These are phyloP conservation scores for Lepidurus arcticus DNA, from an alignment of 1,140 invertebrate species.

Conservation along the genomic window DNA sequence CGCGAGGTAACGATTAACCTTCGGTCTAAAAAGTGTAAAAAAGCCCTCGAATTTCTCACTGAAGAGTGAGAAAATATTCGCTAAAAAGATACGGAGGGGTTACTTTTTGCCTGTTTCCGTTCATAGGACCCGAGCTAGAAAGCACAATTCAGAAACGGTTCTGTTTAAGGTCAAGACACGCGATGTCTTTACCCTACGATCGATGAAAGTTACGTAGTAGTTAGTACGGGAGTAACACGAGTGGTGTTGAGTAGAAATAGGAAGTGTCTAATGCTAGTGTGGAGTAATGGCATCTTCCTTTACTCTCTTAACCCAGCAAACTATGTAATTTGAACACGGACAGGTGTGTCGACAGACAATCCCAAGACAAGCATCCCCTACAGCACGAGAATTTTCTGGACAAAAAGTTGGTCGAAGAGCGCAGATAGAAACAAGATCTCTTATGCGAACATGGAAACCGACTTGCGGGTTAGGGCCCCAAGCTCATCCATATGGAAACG, in stretches of 20 bases:
- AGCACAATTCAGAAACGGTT: neutral
- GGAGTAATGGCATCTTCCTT: neutral
- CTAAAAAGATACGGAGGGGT: too few relatives aligned
- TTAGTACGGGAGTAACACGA: neutral
- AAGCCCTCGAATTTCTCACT: too few relatives aligned
- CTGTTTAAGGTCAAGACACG: neutral
- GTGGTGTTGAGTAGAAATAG: neutral
- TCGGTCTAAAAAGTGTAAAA: too few relatives aligned
- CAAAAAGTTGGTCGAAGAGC: neutral
- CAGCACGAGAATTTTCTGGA: too few relatives aligned
- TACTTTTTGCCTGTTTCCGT: too few relatives aligned
- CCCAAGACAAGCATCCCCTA: too few relatives aligned
- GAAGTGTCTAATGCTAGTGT: neutral
- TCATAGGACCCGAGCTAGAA: too few relatives aligned
- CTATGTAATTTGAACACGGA: neutral
- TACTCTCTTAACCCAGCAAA: neutral
- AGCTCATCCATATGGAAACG: constrained; percentile 10
- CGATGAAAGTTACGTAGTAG: neutral
- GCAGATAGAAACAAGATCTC: neutral
- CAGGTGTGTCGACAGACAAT: neutral
- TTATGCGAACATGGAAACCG: neutral
- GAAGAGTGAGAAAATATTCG: too few relatives aligned
- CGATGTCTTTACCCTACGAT: neutral
- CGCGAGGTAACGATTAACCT: too few relatives aligned
- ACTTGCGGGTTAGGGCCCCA: neutral